Evolutionary conservation across 2,113 vertebrate species (phyloP).

Genomic region (Piaya cayana): DNA sequence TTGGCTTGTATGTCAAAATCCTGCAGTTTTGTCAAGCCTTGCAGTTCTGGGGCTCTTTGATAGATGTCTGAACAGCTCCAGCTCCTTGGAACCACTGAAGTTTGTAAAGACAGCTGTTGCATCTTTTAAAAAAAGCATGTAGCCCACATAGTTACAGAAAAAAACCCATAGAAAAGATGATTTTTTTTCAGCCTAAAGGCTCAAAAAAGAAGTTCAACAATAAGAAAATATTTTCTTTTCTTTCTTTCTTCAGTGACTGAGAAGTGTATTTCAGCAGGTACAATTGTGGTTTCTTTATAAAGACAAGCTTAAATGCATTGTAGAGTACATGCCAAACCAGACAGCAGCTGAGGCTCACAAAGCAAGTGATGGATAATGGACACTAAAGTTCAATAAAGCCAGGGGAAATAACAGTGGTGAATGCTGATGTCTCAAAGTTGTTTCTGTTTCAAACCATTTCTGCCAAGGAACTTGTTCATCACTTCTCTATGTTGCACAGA

Average conservation of each 20-base stretch:
- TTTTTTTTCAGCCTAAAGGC: background rate
- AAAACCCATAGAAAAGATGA: background rate
- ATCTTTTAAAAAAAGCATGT: background rate
- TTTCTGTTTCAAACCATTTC: background rate
- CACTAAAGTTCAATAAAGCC: background rate
- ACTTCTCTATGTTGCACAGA: rapidly evolving
- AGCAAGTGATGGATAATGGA: background rate
- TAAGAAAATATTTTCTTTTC: background rate
- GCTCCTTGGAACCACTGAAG: background rate
- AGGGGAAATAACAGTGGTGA: background rate
- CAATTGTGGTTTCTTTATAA: background rate
- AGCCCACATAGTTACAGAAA: background rate
- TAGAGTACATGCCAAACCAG: background rate
- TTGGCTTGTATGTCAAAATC: background rate
- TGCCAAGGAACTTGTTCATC: background rate
- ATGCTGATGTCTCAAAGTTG: background rate
- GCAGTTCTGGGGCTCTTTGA: background rate
- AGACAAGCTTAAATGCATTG: background rate
- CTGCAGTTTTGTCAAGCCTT: background rate
- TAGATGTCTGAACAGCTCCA: background rate
- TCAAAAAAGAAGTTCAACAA: background rate
- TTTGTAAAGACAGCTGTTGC: background rate
- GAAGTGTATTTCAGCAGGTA: background rate
- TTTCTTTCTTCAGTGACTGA: background rate
- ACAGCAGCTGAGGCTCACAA: background rate